Evolutionary conservation across 2,797 vertebrate genomes (phyloP), one percentile per base, ranked within the genome.

Genomic region (Sebastolobus alascanus): DNA sequence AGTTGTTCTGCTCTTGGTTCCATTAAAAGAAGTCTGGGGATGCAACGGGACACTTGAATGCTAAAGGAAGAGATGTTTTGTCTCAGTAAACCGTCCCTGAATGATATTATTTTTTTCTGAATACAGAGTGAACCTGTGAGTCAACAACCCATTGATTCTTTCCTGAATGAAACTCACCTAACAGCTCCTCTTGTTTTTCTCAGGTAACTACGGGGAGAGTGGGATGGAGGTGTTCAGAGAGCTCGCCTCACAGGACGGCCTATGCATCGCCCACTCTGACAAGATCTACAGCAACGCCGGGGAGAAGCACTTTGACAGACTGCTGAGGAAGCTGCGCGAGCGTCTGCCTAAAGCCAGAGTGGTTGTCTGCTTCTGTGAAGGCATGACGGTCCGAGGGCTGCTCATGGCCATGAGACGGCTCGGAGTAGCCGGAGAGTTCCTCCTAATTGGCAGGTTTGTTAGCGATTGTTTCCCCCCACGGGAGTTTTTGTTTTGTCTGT

Each of bases 281-380:
- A 99, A 99, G 93, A 99, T 99, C 95, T 99, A 99, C 95, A 99
- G 98, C 94, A 99, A 99, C 0, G 98, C 98, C 0, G 98, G 97
- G 0, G 98, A 99, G 88, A 98, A 97, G 93, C 97, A 97, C 86
- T 99, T 98, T 84, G 98, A 99, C 82, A 95, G 98, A 31, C 95
- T 99, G 71, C 96, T 99, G 52, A 96, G 97, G 86, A 99, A 99
- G 83, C 97, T 99, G 79, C 94, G 98, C 0, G 97, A 99, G 83
- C 95, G 98, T 37, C 89, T 99, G 68, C 98, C 98, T 29, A 99
- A 99, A 88, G 98, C 98, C 11, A 93, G 97, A 25, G 98, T 99
- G 83, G 98, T 99, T 25, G 96, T 99, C 77, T 99, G 98, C 93
- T 99, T 99, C 96, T 99, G 98, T 0, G 98, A 99, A 88, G 98